Evolutionary conservation across 2,888 invertebrate species (phyloP), one percentile per base, ranked within the genome.

Genomic region (Lepidonotus clava): DNA sequence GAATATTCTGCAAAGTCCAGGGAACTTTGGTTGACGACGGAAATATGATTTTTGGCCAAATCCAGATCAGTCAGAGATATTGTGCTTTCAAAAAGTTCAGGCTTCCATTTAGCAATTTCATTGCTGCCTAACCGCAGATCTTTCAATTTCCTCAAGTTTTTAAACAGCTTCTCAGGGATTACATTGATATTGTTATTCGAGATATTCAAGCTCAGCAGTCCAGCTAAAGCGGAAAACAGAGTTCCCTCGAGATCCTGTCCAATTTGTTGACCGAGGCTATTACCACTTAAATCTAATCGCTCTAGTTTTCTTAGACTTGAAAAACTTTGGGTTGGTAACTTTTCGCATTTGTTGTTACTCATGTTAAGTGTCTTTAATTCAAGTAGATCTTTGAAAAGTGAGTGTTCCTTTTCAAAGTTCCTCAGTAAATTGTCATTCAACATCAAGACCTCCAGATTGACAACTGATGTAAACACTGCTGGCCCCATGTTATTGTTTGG

Each of bases 401-500:
- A 71, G 5, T 71, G 71, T 24, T 71, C 71, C 0, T 1, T 71
- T 4, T 32, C 14, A 18, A 71, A 71, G 21, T 71, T 38, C 71
- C 8, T 14, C 36, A 71, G 38, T 38, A 36, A 36, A 38, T 71
- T 71, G 21, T 71, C 21, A 34, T 14, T 34, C 34, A 71, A n/a
- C 2, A 14, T n/a, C 2, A 71, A n/a, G 1, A 4, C 34, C 38
- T 71, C 71, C 36, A 71, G 71, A 11, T 71, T 71, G 2, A 21
- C n/a, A 14, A 71, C 14, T 6, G 71, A 6, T 36, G 2, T 21
- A 71, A 71, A 71, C 71, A 36, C 71, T 14, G 14, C 38, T 21
- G 71, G 0, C 38, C 71, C 71, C 8, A 71, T 71, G 71, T 34
- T 38, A 36, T 11, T 71, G n/a, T 71, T 71, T 4, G 71, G 71